Conservation (phyloP, 2,113 vertebrate species). For the Entelurus aequoreus region DNA sequence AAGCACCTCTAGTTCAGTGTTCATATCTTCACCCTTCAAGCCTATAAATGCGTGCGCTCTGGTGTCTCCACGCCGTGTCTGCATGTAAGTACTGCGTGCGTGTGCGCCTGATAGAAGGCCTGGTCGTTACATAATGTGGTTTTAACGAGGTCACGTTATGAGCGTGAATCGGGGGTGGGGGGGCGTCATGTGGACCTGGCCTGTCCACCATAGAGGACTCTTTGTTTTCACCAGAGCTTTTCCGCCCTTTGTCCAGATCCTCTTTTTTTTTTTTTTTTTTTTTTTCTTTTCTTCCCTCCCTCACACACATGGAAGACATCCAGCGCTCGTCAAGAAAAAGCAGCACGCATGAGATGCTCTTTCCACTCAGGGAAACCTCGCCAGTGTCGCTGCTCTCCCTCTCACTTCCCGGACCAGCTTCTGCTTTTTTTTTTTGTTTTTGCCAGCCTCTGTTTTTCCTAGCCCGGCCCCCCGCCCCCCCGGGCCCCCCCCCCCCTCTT, state of each 20-base stretch:
- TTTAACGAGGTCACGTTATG: too few relatives aligned
- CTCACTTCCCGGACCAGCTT: slow-evolving; percentile 39
- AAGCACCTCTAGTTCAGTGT: too few relatives aligned
- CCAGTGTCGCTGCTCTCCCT: slow-evolving; percentile 37
- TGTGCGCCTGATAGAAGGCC: too few relatives aligned
- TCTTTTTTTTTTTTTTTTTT: neutral
- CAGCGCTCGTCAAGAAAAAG: slow-evolving; percentile 43
- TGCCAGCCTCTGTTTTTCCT: slow-evolving; percentile 16
- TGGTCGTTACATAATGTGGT: too few relatives aligned
- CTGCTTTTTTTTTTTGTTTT: slow-evolving; percentile 26
- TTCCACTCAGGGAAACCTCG: slow-evolving; percentile 64
- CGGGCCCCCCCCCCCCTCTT: slow-evolving; percentile 45
- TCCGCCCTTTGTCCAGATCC: slow-evolving; percentile 58
- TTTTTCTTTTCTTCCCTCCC: neutral
- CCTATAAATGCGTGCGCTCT: too few relatives aligned
- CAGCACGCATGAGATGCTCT: slow-evolving; percentile 46
- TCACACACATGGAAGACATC: slow-evolving; percentile 41
- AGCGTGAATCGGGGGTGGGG: too few relatives aligned
- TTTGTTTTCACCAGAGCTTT: slow-evolving; percentile 57
- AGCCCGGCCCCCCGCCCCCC: slow-evolving; percentile 68
- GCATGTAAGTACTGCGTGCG: too few relatives aligned
- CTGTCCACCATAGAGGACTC: slow-evolving; percentile 46
- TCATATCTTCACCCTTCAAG: too few relatives aligned
- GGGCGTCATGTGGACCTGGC: slow-evolving; percentile 4
- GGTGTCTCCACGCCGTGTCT: too few relatives aligned